Evolutionary conservation across 2,113 vertebrate species (phyloP).

Genomic region (Conger conger): DNA sequence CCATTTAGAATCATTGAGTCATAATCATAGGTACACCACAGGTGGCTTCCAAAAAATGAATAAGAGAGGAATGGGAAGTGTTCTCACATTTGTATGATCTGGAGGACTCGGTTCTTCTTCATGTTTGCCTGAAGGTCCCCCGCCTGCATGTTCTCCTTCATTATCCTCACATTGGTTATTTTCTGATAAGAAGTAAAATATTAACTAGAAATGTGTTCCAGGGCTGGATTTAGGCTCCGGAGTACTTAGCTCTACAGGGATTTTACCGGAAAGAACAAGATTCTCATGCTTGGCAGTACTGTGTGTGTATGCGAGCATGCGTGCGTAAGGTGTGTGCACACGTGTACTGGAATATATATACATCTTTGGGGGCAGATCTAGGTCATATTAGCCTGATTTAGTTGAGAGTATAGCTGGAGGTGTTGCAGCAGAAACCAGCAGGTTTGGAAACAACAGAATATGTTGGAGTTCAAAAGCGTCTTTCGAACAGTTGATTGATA

Average conservation of each 20-base stretch:
- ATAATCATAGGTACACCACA: too few species aligned
- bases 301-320: not conserved
- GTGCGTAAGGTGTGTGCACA: not conserved
- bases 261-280: not conserved
- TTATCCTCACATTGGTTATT: constrained; percentile 93
- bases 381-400: too few species aligned
- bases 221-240: not conserved
- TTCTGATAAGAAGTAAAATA: constrained; percentile 69
- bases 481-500: too few species aligned
- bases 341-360: not conserved
- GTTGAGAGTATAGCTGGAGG: not conserved
- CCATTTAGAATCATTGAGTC: too few species aligned
- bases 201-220: not conserved
- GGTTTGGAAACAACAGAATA: too few species aligned
- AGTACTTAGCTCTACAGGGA: not conserved
- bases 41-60: too few species aligned
- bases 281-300: not conserved
- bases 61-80: too few species aligned
- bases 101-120: constrained; percentile 96
- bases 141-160: constrained; percentile 97
- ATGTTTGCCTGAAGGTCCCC: constrained; percentile 95
- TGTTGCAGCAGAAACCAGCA: not conserved
- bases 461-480: too few species aligned
- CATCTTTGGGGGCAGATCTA: too few species aligned
- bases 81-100: constrained; percentile 96